phyloP scores from a whole-genome alignment of 2,113 vertebrate genomes.

The Hydrolagus affinis region DNA sequence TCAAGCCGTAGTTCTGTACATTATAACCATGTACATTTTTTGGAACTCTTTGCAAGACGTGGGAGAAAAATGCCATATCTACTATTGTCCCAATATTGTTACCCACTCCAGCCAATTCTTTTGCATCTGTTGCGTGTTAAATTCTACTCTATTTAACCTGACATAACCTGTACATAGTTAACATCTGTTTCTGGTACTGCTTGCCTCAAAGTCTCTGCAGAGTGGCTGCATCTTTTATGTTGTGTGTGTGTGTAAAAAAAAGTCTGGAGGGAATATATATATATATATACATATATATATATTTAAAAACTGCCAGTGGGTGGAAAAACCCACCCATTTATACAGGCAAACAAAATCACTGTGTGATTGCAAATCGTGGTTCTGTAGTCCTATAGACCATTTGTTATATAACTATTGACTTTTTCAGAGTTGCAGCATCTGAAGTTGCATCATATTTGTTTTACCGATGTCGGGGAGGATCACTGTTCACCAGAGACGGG shows the following conservation, averaged over 20 bases:
- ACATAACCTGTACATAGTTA: constrained; percentile 70
- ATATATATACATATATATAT: too few species aligned
- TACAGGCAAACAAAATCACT: constrained; percentile 36
- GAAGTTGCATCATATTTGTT: constrained; percentile 18
- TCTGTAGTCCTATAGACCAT: constrained; percentile 34
- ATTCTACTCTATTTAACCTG: constrained; percentile 67
- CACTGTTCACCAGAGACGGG: constrained; percentile 9
- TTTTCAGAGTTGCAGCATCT: constrained; percentile 31
- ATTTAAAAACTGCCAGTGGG: constrained; percentile 19
- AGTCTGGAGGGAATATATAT: not conserved
- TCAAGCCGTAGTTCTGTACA: constrained; percentile 25
- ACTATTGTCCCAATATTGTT: constrained; percentile 59
- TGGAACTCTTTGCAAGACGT: constrained; percentile 44
- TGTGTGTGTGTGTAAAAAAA: constrained; percentile 35
- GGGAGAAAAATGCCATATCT: constrained; percentile 45
- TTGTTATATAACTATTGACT: constrained; percentile 28
- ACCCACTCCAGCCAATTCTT: constrained; percentile 56
- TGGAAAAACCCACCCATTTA: constrained; percentile 35
- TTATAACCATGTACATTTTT: constrained; percentile 34
- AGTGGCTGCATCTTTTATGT: constrained; percentile 48
- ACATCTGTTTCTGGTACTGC: constrained; percentile 60
- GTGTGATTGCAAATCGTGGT: constrained; percentile 35
- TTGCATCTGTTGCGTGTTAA: constrained; percentile 78
- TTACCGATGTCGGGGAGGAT: constrained; percentile 3
- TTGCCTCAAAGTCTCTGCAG: constrained; percentile 40